Base-by-base conservation (phyloP, 2,113 vertebrate species). In the Gadus macrocephalus region DNA sequence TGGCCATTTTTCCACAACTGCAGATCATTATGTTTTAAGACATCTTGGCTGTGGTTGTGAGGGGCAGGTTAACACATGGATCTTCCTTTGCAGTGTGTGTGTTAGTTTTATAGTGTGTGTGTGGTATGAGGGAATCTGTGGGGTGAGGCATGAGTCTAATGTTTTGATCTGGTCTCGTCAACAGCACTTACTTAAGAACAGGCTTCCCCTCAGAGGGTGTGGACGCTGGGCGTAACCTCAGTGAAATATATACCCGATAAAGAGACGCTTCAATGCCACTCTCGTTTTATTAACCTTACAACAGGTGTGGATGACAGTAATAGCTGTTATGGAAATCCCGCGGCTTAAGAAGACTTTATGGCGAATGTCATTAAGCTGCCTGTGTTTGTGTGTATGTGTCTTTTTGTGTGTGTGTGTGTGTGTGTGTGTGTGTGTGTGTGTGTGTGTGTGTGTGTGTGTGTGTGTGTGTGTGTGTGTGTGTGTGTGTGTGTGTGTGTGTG, bases 1-100 rank as follows among this genome's bases (percentile, higher is more conserved):
- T 69, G 38, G 55, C 62, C 8, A 11, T 31, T 62, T 72, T 59
- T 66, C 64, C 15, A 38, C 16, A 53, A 68, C 63, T 60, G 68
- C 28, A 77, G 42, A 60, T 53, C 16, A 70, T 80, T 66, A 66
- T 73, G 59, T 58, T 64, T 76, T 70, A 19, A 68, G 74, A 70
- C 25, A 7, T 72, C 15, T 35, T 66, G 75, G 62, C 68, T 78
- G 66, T 63, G 71, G 69, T 78, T 77, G 70, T 73, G 60, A 81
- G 72, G 16, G 66, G 68, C 70, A 70, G 79, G 77, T 78, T 65
- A 68, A 64, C 53, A 80, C 82, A 82, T 67, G 78, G 73, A 76
- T 70, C 59, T 55, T 72, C 62, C 76, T 15, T 27, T 60, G 75
- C 74, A 66, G 74, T 68, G 60, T 66, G 73, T n/a, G 27, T 11